These are phyloP conservation scores for Mirza zaza DNA, from an alignment of 2,113 vertebrate genomes.

Conservation along the genomic window DNA sequence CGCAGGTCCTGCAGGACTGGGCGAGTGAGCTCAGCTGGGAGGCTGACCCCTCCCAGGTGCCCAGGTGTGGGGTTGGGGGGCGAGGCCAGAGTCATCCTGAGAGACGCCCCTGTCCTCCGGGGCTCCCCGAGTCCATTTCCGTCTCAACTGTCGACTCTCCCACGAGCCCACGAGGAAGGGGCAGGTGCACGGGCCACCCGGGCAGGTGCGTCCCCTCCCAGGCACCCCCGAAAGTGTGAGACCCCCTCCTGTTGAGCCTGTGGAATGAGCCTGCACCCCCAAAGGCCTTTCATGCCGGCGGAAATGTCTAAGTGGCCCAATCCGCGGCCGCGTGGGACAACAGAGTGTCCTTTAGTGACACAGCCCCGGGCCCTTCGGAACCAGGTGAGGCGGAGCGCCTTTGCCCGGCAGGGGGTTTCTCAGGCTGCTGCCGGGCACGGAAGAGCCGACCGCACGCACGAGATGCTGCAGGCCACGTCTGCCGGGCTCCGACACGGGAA, in stretches of 20 bases:
- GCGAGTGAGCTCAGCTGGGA: accelerated
- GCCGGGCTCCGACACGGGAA: accelerated
- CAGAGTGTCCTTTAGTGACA: neutral
- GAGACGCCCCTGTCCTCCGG: neutral
- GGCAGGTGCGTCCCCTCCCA: neutral
- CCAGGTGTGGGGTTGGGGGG: neutral
- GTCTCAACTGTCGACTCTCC: neutral
- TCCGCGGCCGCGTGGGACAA: neutral
- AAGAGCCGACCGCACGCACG: accelerated
- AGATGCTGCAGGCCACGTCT: accelerated
- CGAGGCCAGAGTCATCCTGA: neutral
- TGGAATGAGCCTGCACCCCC: neutral
- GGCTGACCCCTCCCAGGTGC: neutral
- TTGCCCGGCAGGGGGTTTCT: neutral
- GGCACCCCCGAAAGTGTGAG: accelerated
- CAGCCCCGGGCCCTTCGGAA: too few species aligned
- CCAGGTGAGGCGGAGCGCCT: accelerated
- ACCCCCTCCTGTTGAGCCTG: too few species aligned
- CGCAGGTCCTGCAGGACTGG: too few species aligned
- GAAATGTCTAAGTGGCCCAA: neutral
- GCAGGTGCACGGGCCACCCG: too few species aligned
- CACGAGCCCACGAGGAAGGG: neutral
- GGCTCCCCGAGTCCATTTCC: neutral
- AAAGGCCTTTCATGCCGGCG: neutral
- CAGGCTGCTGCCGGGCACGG: accelerated